Evolutionary conservation across 2,888 invertebrate species (phyloP).

Genomic region (Agonopterix arenella): DNA sequence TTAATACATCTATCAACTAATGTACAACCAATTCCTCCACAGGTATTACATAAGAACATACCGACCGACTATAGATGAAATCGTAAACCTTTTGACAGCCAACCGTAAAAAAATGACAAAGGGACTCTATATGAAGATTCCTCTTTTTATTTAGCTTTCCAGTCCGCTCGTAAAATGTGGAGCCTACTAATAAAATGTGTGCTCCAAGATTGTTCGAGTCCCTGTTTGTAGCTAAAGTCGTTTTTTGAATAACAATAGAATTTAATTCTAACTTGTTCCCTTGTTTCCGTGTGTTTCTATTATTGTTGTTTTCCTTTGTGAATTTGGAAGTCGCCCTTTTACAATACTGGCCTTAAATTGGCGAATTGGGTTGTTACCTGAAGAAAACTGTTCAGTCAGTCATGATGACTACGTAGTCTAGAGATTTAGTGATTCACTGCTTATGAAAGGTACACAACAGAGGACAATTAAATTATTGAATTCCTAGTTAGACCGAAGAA

Average conservation of each 20-base stretch:
- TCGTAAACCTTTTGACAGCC: constrained; percentile 63
- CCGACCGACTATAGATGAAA: constrained; percentile 36
- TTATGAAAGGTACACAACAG: no score
- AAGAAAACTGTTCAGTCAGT: background rate
- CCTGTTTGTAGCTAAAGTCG: constrained; percentile 16
- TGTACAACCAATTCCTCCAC: no score
- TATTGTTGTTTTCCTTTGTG: constrained; percentile 19
- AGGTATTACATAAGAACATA: background rate
- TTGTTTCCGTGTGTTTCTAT: constrained; percentile 29
- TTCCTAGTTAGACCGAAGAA: no score
- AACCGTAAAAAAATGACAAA: constrained; percentile 53
- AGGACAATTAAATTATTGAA: no score
- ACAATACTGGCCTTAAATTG: constrained; percentile 16
- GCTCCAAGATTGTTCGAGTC: constrained; percentile 43
- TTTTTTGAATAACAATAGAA: constrained; percentile 35
- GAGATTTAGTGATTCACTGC: no score
- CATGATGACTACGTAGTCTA: no score
- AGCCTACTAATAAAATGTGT: constrained; percentile 58
- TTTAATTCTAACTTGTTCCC: constrained; percentile 31
- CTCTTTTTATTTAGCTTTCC: constrained; percentile 60
- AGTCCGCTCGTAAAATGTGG: constrained; percentile 56
- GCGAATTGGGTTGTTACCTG: background rate
- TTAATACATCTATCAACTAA: background rate
- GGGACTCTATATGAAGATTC: constrained; percentile 55
- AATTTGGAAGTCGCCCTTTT: constrained; percentile 17